Evolutionary conservation across 1,140 invertebrate genomes (phyloP), one percentile per base, ranked within the genome.

Genomic region (Drosophila nigromelanica): DNA sequence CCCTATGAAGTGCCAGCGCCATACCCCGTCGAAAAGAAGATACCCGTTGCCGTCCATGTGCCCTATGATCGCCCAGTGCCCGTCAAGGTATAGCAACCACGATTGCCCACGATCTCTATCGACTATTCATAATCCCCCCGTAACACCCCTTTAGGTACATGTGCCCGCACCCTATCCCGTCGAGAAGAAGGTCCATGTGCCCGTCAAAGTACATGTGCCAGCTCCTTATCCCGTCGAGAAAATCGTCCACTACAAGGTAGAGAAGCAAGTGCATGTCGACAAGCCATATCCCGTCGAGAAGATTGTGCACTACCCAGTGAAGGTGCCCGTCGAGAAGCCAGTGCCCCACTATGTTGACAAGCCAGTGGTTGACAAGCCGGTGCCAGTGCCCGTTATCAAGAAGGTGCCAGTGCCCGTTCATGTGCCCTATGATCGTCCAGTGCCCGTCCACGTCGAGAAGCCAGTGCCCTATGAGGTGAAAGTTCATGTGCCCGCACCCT

Each of bases 141-240:
- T 33, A 6, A 52, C n/a, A 48, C 0, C 2, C 2, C 1, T n/a
- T 21, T 48, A 85, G 82, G 95, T 96, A 68, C 95, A 95, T 85
- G 95, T 96, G 52, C 94, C 95, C 3, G 92, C 93, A 37, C 94
- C 94, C 21, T 94, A 94, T 47, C 93, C 92, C 45, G 94, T 95
- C 1, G 94, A 95, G 73, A 95, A 95, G 81, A 94, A 94, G 73
- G 93, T 96, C 4, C 95, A 94, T 11, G 92, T 93, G 42, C 95
- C 95, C 14, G 95, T 96, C 3, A 94, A 95, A 90, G 95, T 96
- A 12, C 94, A 93, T 68, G 94, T 95, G 2, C 94, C 94, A 2
- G 93, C 94, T 42, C 95, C 95, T 0, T 96, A 96, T 90, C 95
- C 95, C 50, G 95, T 96, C 3, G 95, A 95, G 78, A 96, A 95